Conservation (phyloP, 2,797 vertebrate genomes). For the Buceros bicornis region DNA sequence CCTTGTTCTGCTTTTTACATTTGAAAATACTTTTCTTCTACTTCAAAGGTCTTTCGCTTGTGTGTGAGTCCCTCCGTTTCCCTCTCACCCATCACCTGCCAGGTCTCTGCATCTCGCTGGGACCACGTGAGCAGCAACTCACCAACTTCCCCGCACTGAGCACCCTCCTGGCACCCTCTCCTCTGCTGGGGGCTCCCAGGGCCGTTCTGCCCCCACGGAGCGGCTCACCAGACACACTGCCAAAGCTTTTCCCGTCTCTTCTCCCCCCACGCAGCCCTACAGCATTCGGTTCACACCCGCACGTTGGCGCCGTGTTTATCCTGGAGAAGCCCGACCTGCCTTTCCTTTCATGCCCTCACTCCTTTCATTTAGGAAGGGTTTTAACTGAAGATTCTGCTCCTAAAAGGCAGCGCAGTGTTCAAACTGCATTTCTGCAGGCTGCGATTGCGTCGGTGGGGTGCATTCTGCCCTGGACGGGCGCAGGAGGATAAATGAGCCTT, state of each 20-base stretch:
- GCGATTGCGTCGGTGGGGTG: neutral
- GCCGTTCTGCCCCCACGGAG: fast-evolving
- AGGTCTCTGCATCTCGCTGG: neutral
- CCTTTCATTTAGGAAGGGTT: neutral
- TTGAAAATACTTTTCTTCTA: neutral
- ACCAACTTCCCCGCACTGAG: neutral
- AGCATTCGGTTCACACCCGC: neutral
- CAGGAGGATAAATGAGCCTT: neutral
- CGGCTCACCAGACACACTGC: neutral
- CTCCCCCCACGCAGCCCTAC: neutral
- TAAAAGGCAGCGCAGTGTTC: neutral
- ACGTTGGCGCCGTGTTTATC: neutral
- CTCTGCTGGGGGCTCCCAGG: neutral
- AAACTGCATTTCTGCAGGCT: neutral
- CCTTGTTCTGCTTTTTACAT: neutral
- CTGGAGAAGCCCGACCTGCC: neutral
- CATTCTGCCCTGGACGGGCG: neutral
- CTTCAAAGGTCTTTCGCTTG: neutral
- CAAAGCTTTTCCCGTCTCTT: neutral
- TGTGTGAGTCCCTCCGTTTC: neutral
- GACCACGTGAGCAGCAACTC: neutral
- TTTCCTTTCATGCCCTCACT: neutral
- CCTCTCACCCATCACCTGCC: neutral
- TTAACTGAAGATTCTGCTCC: neutral
- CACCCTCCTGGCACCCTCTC: neutral